Percentiles rank a stretch among this genome's conserved stretches.
These are phyloP conservation scores for Mormyrops attenuatus DNA, from an alignment of 2,797 vertebrate species.

Conservation along the genomic window DNA sequence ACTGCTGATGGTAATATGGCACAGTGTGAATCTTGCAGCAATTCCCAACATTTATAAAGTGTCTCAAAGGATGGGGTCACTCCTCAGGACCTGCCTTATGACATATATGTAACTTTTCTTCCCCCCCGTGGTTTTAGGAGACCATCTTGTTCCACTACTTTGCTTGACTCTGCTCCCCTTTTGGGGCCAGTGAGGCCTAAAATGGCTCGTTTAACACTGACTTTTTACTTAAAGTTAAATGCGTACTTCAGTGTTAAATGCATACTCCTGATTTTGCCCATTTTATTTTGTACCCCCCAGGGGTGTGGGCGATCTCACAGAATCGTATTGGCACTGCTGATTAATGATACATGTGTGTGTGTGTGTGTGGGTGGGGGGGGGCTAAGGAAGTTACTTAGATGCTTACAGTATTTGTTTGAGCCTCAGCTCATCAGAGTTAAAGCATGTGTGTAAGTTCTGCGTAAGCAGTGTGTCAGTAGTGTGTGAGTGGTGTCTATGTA, in stretches of 20 bases:
- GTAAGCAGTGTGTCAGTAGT: background rate
- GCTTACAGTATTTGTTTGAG: background rate
- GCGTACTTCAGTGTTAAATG: background rate
- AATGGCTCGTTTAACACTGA: background rate
- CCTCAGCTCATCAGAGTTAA: background rate
- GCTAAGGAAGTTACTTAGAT: background rate
- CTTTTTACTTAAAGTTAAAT: background rate
- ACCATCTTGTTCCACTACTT: slow-evolving; percentile 48
- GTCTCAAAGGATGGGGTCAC: background rate
- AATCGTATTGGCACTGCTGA: background rate
- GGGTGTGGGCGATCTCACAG: background rate
- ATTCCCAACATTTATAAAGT: background rate
- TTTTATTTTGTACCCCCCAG: background rate
- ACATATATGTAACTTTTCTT: background rate
- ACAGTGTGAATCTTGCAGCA: background rate
- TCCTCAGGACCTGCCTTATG: background rate
- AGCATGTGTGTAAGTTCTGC: background rate
- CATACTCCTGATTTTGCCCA: background rate
- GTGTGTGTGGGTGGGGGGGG: background rate
- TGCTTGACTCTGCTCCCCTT: slow-evolving; percentile 42
- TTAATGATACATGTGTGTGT: background rate
- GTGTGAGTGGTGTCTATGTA: background rate
- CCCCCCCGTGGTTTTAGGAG: slow-evolving; percentile 38
- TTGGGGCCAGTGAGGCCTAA: slow-evolving; percentile 24
- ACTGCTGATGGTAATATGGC: background rate